Conservation (phyloP, 2,797 vertebrate species). For the Enteromius viviparus region DNA sequence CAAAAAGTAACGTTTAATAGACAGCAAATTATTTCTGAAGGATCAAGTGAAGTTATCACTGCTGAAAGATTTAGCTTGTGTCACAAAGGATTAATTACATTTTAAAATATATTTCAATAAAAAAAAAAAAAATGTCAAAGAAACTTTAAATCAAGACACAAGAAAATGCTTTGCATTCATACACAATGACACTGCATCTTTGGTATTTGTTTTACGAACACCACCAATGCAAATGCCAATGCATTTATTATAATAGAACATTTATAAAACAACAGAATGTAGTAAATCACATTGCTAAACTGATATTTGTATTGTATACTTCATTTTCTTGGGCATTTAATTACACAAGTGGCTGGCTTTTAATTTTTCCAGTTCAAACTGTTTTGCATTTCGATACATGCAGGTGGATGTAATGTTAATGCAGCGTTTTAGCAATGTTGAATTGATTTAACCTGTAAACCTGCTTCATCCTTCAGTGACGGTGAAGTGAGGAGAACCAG, state of each 20-base stretch:
- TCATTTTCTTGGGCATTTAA: slow-evolving; percentile 47
- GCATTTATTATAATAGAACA: background rate
- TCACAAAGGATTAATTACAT: background rate
- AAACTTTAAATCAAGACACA: background rate
- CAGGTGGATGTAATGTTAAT: slow-evolving; percentile 58
- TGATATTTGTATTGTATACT: background rate
- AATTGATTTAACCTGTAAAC: slow-evolving; percentile 45
- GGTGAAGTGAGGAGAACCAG: slow-evolving; percentile 46
- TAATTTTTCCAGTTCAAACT: slow-evolving; percentile 58
- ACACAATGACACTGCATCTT: background rate
- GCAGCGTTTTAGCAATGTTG: slow-evolving; percentile 61
- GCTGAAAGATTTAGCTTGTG: background rate
- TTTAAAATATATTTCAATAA: background rate
- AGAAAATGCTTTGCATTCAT: background rate
- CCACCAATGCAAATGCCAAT: background rate
- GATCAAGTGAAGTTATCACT: background rate
- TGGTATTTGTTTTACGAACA: background rate
- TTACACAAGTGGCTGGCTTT: slow-evolving; percentile 63
- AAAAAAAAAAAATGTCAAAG: background rate
- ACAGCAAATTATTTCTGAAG: background rate
- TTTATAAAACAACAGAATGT: slow-evolving; percentile 19
- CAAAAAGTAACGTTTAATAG: background rate
- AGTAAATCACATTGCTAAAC: slow-evolving; percentile 49
- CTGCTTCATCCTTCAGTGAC: slow-evolving; percentile 37
- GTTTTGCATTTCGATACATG: slow-evolving; percentile 54